Evolutionary conservation across 2,888 invertebrate genomes (phyloP).

Genomic region (Caenorhabditis drosophilae): DNA sequence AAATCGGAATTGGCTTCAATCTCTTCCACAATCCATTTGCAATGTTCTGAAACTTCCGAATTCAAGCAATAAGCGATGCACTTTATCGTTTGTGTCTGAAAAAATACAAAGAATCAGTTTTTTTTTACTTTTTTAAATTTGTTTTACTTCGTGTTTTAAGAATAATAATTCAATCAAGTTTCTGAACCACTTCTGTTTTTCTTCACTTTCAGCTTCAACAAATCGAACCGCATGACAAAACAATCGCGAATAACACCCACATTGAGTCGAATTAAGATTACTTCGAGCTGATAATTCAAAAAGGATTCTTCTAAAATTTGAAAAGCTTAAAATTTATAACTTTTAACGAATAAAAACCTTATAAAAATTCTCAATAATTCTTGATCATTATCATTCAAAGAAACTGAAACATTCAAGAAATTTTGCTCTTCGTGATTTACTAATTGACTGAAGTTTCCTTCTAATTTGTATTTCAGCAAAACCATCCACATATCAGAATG

Average conservation of each 20-base stretch:
- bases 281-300: slow-evolving; percentile 12
- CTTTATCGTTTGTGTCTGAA: not conserved
- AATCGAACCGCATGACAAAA: slow-evolving; percentile 26
- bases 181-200: slow-evolving; percentile 17
- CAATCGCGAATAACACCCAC: slow-evolving; percentile 17
- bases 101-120: not conserved
- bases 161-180: slow-evolving; percentile 7
- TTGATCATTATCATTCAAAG: slow-evolving; percentile 11
- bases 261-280: slow-evolving; percentile 11
- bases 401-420: slow-evolving; percentile 24
- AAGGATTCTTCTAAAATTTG: slow-evolving; percentile 17
- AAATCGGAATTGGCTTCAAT: slow-evolving; percentile 9
- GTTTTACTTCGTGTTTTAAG: slow-evolving; percentile 11
- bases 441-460: slow-evolving; percentile 7
- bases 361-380: slow-evolving; percentile 12
- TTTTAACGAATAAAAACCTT: not conserved
- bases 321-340: not conserved
- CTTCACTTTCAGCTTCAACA: slow-evolving; percentile 4
- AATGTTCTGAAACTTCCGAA: slow-evolving; percentile 3
- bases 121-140: not conserved
- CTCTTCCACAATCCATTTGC: slow-evolving; percentile 13
- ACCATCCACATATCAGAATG: slow-evolving; percentile 31
- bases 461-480: slow-evolving; percentile 7
- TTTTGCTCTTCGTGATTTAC: slow-evolving; percentile 28
- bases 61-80: slow-evolving; percentile 18